A percentile compares a stretch with the other conserved stretches of the same genome.
Conservation (phyloP, 2,797 vertebrate genomes). For the Pelobates cultripes region DNA sequence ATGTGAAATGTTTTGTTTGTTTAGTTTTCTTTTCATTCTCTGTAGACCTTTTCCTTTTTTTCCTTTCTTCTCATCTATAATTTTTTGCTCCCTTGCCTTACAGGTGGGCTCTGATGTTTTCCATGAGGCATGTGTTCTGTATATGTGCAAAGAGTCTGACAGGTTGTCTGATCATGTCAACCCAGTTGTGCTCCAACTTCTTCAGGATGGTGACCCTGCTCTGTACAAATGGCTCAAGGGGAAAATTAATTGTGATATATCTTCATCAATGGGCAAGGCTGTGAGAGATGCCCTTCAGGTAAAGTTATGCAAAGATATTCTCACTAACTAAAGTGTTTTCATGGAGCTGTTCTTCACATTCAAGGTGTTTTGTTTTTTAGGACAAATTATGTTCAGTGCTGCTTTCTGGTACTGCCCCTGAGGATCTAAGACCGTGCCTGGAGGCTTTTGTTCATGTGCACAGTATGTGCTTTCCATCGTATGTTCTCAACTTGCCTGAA, state of each 20-base stretch:
- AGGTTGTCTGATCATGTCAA: rapidly evolving
- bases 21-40: not conserved
- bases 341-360: too few relatives aligned
- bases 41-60: not conserved
- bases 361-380: conserved; percentile 22
- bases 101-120: conserved; percentile 83
- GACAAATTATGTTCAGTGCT: conserved; percentile 73
- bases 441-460: conserved; percentile 71
- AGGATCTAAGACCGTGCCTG: conserved; percentile 76
- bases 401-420: conserved; percentile 63
- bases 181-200: conserved; percentile 68
- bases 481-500: conserved; percentile 53
- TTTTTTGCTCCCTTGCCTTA: not conserved
- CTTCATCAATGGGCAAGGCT: conserved; percentile 51
- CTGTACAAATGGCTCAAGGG: conserved; percentile 73
- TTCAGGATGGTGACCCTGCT: conserved; percentile 63
- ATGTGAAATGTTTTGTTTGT: not conserved
- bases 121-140: conserved; percentile 71
- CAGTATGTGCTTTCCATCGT: conserved; percentile 19
- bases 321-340: too few relatives aligned
- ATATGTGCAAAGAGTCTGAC: conserved; percentile 69
- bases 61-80: not conserved
- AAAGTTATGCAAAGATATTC: not conserved
- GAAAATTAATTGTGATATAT: conserved; percentile 43
- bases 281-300: conserved; percentile 76